Evolutionary conservation across 2,113 vertebrate species (phyloP).

Genomic region (Psittacula cyanocephala): DNA sequence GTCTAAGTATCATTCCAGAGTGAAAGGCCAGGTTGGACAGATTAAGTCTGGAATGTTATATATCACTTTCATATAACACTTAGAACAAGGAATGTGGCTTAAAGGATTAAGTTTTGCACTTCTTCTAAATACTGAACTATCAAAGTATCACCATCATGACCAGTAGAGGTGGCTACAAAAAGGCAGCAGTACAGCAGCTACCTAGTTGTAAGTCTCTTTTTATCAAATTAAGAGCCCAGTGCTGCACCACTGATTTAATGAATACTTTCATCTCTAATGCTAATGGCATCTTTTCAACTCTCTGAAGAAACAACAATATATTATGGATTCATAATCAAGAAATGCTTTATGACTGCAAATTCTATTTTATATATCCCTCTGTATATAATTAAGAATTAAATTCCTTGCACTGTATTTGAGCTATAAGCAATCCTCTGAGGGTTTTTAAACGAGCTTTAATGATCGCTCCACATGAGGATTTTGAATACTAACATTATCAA

Average conservation of each 20-base stretch:
- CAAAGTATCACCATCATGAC: neutral
- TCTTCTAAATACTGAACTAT: neutral
- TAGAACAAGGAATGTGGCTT: neutral
- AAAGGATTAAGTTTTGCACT: neutral
- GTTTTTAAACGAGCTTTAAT: constrained; percentile 37
- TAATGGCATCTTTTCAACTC: neutral
- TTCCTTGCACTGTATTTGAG: neutral
- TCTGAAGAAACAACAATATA: constrained; percentile 24
- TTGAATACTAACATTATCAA: constrained; percentile 2
- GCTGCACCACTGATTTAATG: constrained; percentile 18
- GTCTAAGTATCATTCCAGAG: neutral
- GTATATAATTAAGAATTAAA: constrained; percentile 47
- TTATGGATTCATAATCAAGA: constrained; percentile 17
- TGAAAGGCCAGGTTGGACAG: neutral
- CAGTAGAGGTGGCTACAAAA: neutral
- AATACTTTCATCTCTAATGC: neutral
- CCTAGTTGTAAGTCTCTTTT: neutral
- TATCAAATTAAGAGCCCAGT: constrained; percentile 18
- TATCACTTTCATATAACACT: neutral
- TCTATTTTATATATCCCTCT: neutral
- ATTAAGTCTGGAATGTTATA: neutral
- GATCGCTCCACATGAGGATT: neutral
- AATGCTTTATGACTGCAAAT: neutral
- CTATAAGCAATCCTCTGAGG: neutral
- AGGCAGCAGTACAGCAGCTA: neutral